Evolutionary conservation across 1,140 invertebrate genomes (phyloP), one percentile per base, ranked within the genome.

Genomic region (Triops longicaudatus): DNA sequence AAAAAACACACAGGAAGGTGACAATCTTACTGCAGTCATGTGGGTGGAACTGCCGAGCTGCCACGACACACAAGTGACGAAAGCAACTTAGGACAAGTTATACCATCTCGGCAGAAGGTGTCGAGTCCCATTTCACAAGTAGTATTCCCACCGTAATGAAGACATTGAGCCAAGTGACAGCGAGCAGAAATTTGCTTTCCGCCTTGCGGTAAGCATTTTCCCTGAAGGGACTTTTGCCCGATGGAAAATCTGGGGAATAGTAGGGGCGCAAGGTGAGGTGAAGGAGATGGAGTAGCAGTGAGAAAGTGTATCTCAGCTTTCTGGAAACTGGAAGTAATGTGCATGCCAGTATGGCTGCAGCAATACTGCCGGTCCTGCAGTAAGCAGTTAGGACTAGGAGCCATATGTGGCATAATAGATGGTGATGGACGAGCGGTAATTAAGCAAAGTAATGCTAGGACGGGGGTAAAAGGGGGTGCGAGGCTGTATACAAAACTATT

Each of bases 361-460:
- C 14, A 63, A 63, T 37, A 37, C 31, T 37, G 31, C 31, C 31
- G 31, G 31, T 37, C 31, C 31, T 37, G 31, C 31, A 37, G 31
- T 37, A 37, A 37, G 31, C 31, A 4, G 31, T 37, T 37, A 63
- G 17, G n/a, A 63, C 50, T 63, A 22, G 17, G 50, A 63, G 14
- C 50, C 50, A 63, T 63, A 63, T 63, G 50, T 63, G 50, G 14
- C 50, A 63, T 63, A 63, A 63, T 63, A 63, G n/a, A 63, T 63
- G 50, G 50, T 63, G 50, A 63, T 63, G 50, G 50, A 63, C 17
- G 50, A 3, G 14, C 3, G 50, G 50, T 63, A 63, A 63, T 63
- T 63, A 63, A 63, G 50, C 31, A 7, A 7, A 37, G 31, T 37
- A 37, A 37, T 37, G 7, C 31, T 7, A 7, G 7, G 7, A 7